Percentiles rank a stretch among this genome's conserved stretches.
phyloP scores from a whole-genome alignment of 2,888 invertebrate species.

The Lasioglossum lativentre region DNA sequence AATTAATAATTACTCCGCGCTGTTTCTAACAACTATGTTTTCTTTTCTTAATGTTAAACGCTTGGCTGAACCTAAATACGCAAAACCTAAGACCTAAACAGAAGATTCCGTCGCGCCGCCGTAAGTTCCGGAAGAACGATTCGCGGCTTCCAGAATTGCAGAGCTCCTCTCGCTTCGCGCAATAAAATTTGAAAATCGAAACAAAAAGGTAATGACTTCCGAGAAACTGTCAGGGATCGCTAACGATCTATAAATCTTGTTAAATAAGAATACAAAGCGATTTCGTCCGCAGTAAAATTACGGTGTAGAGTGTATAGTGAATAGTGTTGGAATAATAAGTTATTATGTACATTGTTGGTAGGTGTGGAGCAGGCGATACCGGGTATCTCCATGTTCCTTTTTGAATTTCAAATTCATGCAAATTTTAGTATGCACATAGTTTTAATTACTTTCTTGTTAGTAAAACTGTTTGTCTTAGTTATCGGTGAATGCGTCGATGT shows the following conservation, averaged over 20 bases:
- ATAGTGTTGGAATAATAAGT: neutral
- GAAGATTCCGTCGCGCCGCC: neutral
- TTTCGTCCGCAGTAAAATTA: slow-evolving; percentile 3
- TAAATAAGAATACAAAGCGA: slow-evolving; percentile 23
- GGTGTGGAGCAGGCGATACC: neutral
- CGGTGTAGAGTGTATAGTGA: no score
- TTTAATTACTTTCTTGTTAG: slow-evolving; percentile 17
- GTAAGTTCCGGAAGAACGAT: slow-evolving; percentile 3
- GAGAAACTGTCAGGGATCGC: slow-evolving; percentile 16
- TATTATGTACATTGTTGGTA: neutral
- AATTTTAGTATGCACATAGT: neutral
- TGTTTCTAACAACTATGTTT: neutral
- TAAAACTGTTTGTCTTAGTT: neutral
- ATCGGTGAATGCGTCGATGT: neutral
- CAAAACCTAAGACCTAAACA: neutral
- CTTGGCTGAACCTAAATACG: neutral
- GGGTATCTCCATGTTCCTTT: neutral
- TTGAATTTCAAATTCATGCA: slow-evolving; percentile 33
- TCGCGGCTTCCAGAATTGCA: neutral
- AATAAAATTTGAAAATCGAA: slow-evolving; percentile 6
- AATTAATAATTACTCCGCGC: neutral
- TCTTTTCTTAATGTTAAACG: neutral
- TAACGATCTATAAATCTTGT: slow-evolving; percentile 33
- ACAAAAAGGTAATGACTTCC: neutral
- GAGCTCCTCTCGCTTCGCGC: neutral